Evolutionary conservation across 2,797 vertebrate genomes (phyloP), one percentile per base, ranked within the genome.

Genomic region (Botia almorhae): DNA sequence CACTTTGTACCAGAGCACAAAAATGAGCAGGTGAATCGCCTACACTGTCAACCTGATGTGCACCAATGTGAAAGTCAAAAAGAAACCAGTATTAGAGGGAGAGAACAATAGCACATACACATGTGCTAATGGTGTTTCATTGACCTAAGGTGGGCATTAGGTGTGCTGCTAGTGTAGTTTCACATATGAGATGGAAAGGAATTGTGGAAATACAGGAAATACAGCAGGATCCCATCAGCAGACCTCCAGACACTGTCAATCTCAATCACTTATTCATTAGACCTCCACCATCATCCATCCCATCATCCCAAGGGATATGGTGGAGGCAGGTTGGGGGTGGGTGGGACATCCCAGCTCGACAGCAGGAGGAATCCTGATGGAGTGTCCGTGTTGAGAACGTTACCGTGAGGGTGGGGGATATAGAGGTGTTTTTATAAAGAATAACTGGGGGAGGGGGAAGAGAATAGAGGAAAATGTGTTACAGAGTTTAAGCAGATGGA

Each of bases 231-330:
- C 85, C 70, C 77, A 14, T 26, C 69, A 84, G 84, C 82, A 87
- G 87, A 85, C 85, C 89, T 85, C 79, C 79, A 93, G 89, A 92
- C 58, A 84, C 90, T 85, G 91, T 92, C 91, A 93, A 90, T 92
- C 88, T 88, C 91, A 91, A 93, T 95, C 89, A 94, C 85, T 94
- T 92, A 95, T 94, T 94, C 91, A 95, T 95, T 91, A 94, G 91
- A 83, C 88, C 68, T 87, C 76, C 75, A 68, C 70, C 83, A 36
- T 74, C 60, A 64, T 87, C 84, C 88, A 87, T 86, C 85, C 67
- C 76, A 10, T n/a, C 43, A 84, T 91, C 92, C 90, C 91, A 87
- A 1, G 87, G 87, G 91, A 89, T 80, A 73, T 3, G 83, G 48
- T 69, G 29, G 4, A 63, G 69, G 85, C 86, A 65, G 83, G 73